Evolutionary conservation across 2,113 vertebrate genomes (phyloP).

Genomic region (Heterotis niloticus): DNA sequence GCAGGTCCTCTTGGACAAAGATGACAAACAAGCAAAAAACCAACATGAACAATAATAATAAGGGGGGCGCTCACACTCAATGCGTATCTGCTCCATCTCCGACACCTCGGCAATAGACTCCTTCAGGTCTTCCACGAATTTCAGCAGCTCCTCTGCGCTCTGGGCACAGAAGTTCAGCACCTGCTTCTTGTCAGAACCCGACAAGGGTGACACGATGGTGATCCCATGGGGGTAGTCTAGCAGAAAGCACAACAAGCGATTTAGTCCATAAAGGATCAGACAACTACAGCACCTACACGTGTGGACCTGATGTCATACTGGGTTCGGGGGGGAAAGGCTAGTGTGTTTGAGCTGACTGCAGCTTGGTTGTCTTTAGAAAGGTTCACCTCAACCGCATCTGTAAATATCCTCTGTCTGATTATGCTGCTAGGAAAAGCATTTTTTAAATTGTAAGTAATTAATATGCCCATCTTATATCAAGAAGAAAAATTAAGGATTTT

Average conservation of each 20-base stretch:
- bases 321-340: background rate
- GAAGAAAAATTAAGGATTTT: no score
- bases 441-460: no score
- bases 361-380: background rate
- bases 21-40: no score
- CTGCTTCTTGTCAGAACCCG: slow-evolving; percentile 92
- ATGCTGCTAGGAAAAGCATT: no score
- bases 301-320: no score
- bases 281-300: background rate
- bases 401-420: no score
- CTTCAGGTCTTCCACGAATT: slow-evolving; percentile 94
- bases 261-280: background rate
- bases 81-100: slow-evolving; percentile 97
- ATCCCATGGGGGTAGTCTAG: slow-evolving; percentile 97
- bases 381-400: no score
- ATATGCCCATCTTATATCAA: no score
- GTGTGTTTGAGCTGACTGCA: no score
- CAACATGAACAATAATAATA: no score
- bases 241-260: slow-evolving; percentile 16
- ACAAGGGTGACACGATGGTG: slow-evolving; percentile 88
- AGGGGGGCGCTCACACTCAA: slow-evolving; percentile 81
- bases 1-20: no score
- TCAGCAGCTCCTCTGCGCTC: slow-evolving; percentile 90
- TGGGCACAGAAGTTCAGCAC: slow-evolving; percentile 93
- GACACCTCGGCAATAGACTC: slow-evolving; percentile 95